Percentiles rank a stretch among this genome's conserved stretches.
Evolutionary conservation across 2,113 vertebrate species (phyloP).

Genomic region (Trematomus loennbergii): DNA sequence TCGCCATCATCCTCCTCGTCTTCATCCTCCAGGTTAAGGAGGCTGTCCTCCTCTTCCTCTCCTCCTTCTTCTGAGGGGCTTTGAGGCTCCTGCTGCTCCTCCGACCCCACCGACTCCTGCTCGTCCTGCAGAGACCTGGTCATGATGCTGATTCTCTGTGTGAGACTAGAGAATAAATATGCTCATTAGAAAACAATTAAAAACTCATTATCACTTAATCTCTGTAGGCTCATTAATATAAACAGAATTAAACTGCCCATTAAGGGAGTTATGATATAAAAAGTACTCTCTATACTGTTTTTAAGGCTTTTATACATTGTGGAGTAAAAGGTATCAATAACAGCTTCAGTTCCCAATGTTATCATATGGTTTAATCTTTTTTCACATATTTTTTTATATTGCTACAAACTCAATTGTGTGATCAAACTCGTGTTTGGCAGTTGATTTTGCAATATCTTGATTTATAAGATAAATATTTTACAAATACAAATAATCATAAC

Average conservation of each 20-base stretch:
- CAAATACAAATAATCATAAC: not conserved
- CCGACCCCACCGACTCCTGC: conserved; percentile 60
- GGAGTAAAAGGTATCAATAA: not conserved
- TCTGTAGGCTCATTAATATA: not conserved
- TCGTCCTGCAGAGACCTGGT: conserved; percentile 94
- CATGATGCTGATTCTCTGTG: conserved; percentile 87
- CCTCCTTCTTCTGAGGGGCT: conserved; percentile 82
- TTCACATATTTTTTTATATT: not conserved
- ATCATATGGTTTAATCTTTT: not conserved
- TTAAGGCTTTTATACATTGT: not conserved
- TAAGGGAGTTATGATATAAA: not conserved
- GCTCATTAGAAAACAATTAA: not conserved
- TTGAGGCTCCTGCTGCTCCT: conserved; percentile 82
- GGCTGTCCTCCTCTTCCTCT: conserved; percentile 74
- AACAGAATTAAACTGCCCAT: not conserved
- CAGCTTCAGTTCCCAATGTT: not conserved
- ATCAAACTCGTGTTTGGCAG: not conserved
- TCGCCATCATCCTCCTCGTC: conserved; percentile 89
- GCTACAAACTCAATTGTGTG: not conserved
- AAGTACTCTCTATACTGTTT: not conserved
- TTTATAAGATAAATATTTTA: not conserved
- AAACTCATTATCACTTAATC: not conserved
- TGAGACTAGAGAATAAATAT: not conserved
- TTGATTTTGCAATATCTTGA: not conserved
- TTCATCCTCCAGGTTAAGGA: conserved; percentile 83